phyloP scores from a whole-genome alignment of 2,888 invertebrate species.

The Drosophila sordidula region DNA sequence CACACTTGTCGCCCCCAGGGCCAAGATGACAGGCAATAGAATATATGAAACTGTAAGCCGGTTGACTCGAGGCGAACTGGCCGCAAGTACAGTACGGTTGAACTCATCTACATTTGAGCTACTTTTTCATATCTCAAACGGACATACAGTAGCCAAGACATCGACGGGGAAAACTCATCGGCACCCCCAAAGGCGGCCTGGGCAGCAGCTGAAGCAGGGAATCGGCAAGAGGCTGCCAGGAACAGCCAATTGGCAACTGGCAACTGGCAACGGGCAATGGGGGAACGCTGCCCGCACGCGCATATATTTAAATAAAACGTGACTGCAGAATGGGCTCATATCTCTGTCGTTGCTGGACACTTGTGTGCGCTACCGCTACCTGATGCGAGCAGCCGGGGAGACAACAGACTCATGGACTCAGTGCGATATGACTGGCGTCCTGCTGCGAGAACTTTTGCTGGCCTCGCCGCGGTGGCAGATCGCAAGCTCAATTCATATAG shows the following conservation, averaged over 20 bases:
- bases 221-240: background rate
- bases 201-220: constrained; percentile 18
- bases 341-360: constrained; percentile 81
- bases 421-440: constrained; percentile 65
- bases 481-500: constrained; percentile 82
- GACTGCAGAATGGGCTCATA: constrained; percentile 79
- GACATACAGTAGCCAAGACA: constrained; percentile 63
- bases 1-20: constrained; percentile 72
- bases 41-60: constrained; percentile 10
- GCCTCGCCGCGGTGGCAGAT: constrained; percentile 46
- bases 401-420: constrained; percentile 11
- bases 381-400: constrained; percentile 51
- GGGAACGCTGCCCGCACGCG: constrained; percentile 77
- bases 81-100: constrained; percentile 39
- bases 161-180: constrained; percentile 59
- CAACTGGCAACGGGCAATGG: constrained; percentile 17
- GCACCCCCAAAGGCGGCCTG: constrained; percentile 45
- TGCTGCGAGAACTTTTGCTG: constrained; percentile 70
- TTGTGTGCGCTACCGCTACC: constrained; percentile 82
- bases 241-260: background rate
- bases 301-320: constrained; percentile 83
- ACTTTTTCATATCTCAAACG: constrained; percentile 40
- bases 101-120: constrained; percentile 41
- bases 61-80: constrained; percentile 4
- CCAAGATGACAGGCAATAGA: constrained; percentile 24